Base-by-base conservation (phyloP, 2,113 vertebrate genomes). In the Pedionomus torquatus region DNA sequence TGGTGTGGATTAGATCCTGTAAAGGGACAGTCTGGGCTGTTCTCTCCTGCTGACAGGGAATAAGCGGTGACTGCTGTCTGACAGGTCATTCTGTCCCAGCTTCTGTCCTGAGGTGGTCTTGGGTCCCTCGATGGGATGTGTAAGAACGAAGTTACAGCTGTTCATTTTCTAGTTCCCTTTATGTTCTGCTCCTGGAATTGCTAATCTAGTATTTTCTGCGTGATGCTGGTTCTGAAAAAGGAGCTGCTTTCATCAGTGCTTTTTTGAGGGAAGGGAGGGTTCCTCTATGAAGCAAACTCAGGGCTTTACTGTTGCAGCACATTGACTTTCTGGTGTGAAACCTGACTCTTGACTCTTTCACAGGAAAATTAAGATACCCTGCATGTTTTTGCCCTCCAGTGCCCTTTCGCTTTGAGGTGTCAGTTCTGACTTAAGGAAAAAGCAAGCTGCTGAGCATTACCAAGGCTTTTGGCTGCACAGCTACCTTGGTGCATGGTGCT, bases 251-350 rank as follows among this genome's bases (percentile, higher is more conserved):
- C 33, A 20, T 75, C 17, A 75, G 5, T 58, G n/a, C 5, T 51
- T 69, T 84, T 91, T 86, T 61, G 37, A 81, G 31, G 64, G 71
- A 77, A 80, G 66, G 9, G 43, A 66, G 24, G 28, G 26, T 83
- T 87, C 33, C 48, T 57, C 52, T 79, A 7, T 23, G 51, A 77
- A 90, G 43, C 58, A 60, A 37, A 61, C 0, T 3, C 37, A 69
- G 0, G 4, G 21, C 69, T 95, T 92, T 92, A 69, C 91, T 95
- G 43, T 66, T 81, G 72, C 41, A 89, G 83, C 60, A 78, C 48
- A 10, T 35, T 49, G 46, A 74, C 64, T 43, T 79, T 85, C 78
- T 93, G 85, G 31, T 95, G 55, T 74, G 86, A 95, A 90, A 86
- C 28, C 6, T 77, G 15, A 46, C 52, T 90, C 93, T 69, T 92